Percentiles rank a stretch among this genome's conserved stretches.
Conservation (phyloP, 2,797 vertebrate species). For the Gymnoscopelus braueri region DNA sequence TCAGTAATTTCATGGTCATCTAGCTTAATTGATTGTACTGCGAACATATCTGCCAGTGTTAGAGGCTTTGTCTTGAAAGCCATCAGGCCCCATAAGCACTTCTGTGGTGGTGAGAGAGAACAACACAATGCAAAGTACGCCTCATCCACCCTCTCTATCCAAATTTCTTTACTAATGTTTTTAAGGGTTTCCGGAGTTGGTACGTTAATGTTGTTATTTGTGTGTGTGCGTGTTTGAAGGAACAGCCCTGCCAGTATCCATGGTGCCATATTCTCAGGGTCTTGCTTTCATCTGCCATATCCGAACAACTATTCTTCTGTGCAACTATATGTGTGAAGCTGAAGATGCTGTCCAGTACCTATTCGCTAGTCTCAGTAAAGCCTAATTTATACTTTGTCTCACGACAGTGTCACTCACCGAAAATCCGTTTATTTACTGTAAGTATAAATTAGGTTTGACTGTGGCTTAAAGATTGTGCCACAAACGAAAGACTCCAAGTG, state of each 20-base stretch:
- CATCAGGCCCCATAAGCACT: too few relatives aligned
- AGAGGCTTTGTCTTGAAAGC: too few relatives aligned
- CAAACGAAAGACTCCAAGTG: constrained; percentile 21
- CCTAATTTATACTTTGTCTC: too few relatives aligned
- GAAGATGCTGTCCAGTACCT: constrained; percentile 35
- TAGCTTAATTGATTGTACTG: background rate
- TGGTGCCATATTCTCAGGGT: constrained; percentile 67
- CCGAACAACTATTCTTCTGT: constrained; percentile 9
- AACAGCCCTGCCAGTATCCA: constrained; percentile 22
- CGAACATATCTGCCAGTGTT: too few relatives aligned
- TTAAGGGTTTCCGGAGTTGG: too few relatives aligned
- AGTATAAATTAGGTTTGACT: background rate
- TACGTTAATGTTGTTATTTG: background rate
- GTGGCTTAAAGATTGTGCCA: constrained; percentile 13
- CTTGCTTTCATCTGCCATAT: constrained; percentile 33
- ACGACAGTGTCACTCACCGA: too few relatives aligned
- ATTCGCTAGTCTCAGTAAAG: constrained; percentile 23
- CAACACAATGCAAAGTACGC: too few relatives aligned
- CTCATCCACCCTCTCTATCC: too few relatives aligned
- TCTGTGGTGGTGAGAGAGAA: too few relatives aligned
- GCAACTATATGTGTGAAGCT: background rate
- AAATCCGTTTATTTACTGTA: too few relatives aligned
- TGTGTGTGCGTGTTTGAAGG: constrained; percentile 5
- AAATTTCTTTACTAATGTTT: too few relatives aligned
- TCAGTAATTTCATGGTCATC: background rate